Conservation (phyloP, 2,888 invertebrate species). For the Clitarchus hookeri region DNA sequence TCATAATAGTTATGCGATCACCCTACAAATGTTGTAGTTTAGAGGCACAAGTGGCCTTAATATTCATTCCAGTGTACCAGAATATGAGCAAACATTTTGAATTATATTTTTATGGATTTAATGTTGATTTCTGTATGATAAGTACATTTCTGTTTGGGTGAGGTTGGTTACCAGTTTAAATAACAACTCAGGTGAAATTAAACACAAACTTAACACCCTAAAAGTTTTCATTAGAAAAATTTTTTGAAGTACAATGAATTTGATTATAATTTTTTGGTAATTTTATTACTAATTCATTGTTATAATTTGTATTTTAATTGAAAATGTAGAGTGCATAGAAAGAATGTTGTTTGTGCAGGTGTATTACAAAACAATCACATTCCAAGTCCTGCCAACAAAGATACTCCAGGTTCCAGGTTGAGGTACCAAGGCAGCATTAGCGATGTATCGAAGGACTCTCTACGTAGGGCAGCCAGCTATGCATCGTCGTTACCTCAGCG, state of each 20-base stretch:
- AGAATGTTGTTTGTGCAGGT: conserved; percentile 17
- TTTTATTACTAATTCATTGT: background rate
- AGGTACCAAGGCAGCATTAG: conserved; percentile 50
- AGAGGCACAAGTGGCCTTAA: too few relatives aligned
- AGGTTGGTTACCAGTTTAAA: too few relatives aligned
- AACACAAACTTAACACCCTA: too few relatives aligned
- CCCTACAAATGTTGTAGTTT: too few relatives aligned
- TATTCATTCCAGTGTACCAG: too few relatives aligned
- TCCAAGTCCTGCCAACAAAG: conserved; percentile 48
- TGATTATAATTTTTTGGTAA: background rate
- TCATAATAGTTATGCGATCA: too few relatives aligned
- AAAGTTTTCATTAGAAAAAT: too few relatives aligned
- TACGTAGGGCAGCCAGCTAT: conserved; percentile 49
- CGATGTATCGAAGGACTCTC: conserved; percentile 44
- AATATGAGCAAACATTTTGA: too few relatives aligned
- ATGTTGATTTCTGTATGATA: too few relatives aligned
- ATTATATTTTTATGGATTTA: too few relatives aligned
- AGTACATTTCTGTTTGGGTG: too few relatives aligned
- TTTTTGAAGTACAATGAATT: background rate
- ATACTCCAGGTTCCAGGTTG: conserved; percentile 48
- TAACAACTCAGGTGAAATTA: too few relatives aligned
- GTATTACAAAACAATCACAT: conserved; percentile 28
- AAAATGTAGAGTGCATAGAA: background rate
- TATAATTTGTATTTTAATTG: background rate
- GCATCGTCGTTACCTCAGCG: conserved; percentile 54